Percentiles rank a stretch among this genome's conserved stretches.
These are phyloP conservation scores for Malurus cyaneus DNA, from an alignment of 2,113 vertebrate species.

Conservation along the genomic window DNA sequence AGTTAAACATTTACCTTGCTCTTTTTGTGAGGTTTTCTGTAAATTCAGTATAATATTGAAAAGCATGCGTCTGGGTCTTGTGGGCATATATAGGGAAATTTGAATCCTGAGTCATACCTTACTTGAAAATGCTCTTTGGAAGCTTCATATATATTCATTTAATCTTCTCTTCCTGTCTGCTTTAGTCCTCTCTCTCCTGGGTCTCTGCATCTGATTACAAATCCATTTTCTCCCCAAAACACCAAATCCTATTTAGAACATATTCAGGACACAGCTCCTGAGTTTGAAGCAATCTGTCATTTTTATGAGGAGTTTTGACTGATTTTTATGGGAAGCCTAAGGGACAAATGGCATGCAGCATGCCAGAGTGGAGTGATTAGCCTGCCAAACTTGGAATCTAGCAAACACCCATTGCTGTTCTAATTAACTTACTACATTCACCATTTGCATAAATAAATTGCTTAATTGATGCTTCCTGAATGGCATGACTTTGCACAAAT, in stretches of 20 bases:
- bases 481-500: conserved; percentile 40
- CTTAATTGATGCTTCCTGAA: conserved; percentile 38
- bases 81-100: background rate
- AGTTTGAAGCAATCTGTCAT: conserved; percentile 61
- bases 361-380: conserved; percentile 40
- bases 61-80: background rate
- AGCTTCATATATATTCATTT: conserved; percentile 50
- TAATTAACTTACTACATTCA: conserved; percentile 62
- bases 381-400: conserved; percentile 58
- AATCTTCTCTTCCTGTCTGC: conserved; percentile 36
- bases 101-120: conserved; percentile 25
- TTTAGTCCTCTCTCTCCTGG: conserved; percentile 11
- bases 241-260: conserved; percentile 60
- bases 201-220: conserved; percentile 56
- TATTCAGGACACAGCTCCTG: conserved; percentile 53
- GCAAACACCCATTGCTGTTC: conserved; percentile 53
- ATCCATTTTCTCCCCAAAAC: conserved; percentile 29
- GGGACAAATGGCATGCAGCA: conserved; percentile 37
- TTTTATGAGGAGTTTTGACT: conserved; percentile 67
- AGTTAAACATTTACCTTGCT: background rate
- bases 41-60: background rate
- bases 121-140: conserved; percentile 22
- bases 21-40: background rate
- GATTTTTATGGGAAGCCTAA: conserved; percentile 54
- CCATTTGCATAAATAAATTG: conserved; percentile 61